These are phyloP conservation scores for Phrynocephalus forsythii DNA, from an alignment of 2,797 vertebrate species.

Conservation along the genomic window DNA sequence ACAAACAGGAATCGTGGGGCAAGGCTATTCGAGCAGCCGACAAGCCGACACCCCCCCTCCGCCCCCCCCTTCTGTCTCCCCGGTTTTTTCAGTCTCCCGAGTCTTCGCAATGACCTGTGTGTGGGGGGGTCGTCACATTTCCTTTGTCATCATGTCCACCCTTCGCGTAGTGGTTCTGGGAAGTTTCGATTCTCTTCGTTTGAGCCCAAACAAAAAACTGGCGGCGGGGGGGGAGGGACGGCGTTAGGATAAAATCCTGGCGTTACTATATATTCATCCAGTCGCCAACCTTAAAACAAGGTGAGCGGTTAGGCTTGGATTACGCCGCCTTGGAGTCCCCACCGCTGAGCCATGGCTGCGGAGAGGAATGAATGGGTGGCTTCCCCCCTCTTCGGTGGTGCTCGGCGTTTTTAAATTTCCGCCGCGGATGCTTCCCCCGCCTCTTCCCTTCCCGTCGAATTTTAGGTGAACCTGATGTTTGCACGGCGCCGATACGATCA, in stretches of 20 bases:
- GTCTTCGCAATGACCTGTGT: constrained; percentile 57
- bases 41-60: constrained; percentile 67
- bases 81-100: neutral
- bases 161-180: constrained; percentile 67
- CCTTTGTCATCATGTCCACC: constrained; percentile 80
- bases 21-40: constrained; percentile 76
- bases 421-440: neutral
- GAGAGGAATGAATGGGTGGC: neutral
- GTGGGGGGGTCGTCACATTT: constrained; percentile 76
- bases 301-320: constrained; percentile 14
- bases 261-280: no score
- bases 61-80: constrained; percentile 53
- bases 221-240: no score
- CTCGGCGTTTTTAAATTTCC: constrained; percentile 7
- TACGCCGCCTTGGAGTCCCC: constrained; percentile 59
- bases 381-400: neutral
- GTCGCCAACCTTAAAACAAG: neutral
- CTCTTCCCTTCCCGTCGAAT: constrained; percentile 43
- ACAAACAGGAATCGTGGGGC: constrained; percentile 76
- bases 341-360: constrained; percentile 63
- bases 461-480: neutral
- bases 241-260: no score
- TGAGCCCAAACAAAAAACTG: neutral
- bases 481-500: neutral
- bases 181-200: neutral